These are phyloP conservation scores for Meandrusa payeni DNA, from an alignment of 2,888 invertebrate species.

Conservation along the genomic window DNA sequence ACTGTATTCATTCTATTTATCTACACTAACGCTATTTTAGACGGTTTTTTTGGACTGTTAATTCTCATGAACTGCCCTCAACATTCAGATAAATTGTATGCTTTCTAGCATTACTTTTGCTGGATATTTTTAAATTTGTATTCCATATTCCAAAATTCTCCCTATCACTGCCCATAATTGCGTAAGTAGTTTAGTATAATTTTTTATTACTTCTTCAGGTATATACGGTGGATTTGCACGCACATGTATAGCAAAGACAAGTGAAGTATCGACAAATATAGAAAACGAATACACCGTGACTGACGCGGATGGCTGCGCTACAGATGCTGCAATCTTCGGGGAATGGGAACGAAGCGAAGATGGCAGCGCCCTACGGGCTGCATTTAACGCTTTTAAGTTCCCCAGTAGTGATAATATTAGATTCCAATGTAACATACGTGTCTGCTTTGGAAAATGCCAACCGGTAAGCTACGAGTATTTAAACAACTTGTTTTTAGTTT, in stretches of 20 bases:
- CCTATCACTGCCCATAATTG: no score
- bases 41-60: no score
- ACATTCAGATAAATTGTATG: no score
- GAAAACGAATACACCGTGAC: conserved; percentile 96
- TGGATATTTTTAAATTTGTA: no score
- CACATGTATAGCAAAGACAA: conserved; percentile 95
- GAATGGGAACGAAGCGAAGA: conserved; percentile 96
- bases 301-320: conserved; percentile 96
- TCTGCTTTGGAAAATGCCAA: conserved; percentile 97
- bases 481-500: no score
- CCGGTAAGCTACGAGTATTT: conserved; percentile 89
- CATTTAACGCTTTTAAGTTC: conserved; percentile 97
- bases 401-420: conserved; percentile 95
- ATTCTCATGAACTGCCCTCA: no score
- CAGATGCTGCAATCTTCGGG: conserved; percentile 94
- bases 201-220: conserved; percentile 81
- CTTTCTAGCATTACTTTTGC: no score
- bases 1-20: no score
- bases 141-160: no score
- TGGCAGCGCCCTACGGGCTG: conserved; percentile 90
- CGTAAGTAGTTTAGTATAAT: no score
- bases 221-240: conserved; percentile 97
- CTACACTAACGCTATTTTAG: no score
- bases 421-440: conserved; percentile 97
- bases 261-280: conserved; percentile 87